These are phyloP conservation scores for Pseudococcus longispinus DNA, from an alignment of 2,888 invertebrate species.

Conservation along the genomic window DNA sequence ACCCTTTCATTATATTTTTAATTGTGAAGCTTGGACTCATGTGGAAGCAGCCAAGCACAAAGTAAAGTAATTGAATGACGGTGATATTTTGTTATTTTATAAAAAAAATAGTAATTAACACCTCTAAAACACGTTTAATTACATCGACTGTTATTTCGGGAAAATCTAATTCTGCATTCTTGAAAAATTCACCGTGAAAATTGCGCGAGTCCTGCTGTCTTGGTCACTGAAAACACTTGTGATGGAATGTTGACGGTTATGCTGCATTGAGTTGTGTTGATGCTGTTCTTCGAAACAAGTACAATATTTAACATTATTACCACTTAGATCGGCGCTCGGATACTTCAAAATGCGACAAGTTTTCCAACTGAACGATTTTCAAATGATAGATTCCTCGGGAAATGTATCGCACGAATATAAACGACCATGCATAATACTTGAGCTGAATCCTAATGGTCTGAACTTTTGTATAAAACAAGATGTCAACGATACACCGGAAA, in stretches of 20 bases:
- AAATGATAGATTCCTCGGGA: constrained; percentile 45
- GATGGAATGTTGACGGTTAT: not conserved
- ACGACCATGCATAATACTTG: constrained; percentile 40
- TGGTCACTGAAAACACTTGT: not conserved
- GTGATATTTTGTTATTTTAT: not conserved
- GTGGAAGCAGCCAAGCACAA: not conserved
- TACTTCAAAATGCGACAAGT: constrained; percentile 10
- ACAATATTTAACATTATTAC: not conserved
- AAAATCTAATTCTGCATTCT: not conserved
- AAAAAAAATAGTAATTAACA: not conserved
- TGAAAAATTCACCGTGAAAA: not conserved
- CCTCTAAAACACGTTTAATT: not conserved
- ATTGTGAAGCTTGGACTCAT: constrained; percentile 3
- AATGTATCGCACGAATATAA: constrained; percentile 46
- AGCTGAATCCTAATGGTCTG: constrained; percentile 36
- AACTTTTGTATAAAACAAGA: constrained; percentile 47
- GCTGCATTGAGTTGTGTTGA: not conserved
- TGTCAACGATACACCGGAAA: constrained; percentile 49
- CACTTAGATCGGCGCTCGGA: not conserved
- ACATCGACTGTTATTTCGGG: not conserved
- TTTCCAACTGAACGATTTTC: constrained; percentile 47
- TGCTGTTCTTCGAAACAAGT: not conserved
- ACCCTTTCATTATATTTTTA: constrained; percentile 8
- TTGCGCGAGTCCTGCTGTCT: not conserved
- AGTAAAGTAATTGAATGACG: not conserved